Conservation (phyloP, 2,797 vertebrate species). For the Ataeniobius toweri region DNA sequence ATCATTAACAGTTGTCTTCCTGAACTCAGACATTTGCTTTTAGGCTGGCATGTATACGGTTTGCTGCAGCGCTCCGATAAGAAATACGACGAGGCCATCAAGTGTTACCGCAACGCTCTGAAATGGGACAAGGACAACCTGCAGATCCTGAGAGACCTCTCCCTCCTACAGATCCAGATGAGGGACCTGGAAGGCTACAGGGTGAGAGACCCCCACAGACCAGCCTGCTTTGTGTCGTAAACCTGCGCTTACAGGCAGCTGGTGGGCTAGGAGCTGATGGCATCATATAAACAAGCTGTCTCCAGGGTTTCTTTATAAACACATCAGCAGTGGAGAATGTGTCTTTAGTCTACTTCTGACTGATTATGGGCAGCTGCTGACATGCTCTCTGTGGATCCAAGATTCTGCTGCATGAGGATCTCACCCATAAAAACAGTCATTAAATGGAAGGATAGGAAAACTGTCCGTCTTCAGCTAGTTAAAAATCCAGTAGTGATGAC, state of each 20-base stretch:
- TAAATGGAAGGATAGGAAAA: background rate
- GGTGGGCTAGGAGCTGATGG: background rate
- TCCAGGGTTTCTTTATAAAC: background rate
- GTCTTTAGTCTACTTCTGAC: background rate
- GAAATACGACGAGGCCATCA: conserved; percentile 99
- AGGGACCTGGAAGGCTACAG: conserved; percentile 98
- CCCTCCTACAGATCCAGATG: conserved; percentile 99
- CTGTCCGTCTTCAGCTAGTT: background rate
- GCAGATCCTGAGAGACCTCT: conserved; percentile 98
- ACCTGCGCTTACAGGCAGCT: background rate
- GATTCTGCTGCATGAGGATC: background rate
- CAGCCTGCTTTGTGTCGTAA: background rate
- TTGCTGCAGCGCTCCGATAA: conserved; percentile 98
- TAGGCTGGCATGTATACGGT: conserved; percentile 99
- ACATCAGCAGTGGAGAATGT: background rate
- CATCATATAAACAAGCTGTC: background rate
- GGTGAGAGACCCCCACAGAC: conserved; percentile 76
- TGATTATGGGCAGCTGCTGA: background rate
- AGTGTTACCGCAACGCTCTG: conserved; percentile 98
- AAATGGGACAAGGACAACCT: conserved; percentile 99
- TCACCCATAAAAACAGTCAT: too few species aligned
- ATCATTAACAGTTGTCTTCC: conserved; percentile 19
- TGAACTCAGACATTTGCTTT: conserved; percentile 30
- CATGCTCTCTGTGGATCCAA: background rate
- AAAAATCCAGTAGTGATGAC: background rate